Evolutionary conservation across 2,797 vertebrate species (phyloP).

Genomic region (Sebastes melanostomus): DNA sequence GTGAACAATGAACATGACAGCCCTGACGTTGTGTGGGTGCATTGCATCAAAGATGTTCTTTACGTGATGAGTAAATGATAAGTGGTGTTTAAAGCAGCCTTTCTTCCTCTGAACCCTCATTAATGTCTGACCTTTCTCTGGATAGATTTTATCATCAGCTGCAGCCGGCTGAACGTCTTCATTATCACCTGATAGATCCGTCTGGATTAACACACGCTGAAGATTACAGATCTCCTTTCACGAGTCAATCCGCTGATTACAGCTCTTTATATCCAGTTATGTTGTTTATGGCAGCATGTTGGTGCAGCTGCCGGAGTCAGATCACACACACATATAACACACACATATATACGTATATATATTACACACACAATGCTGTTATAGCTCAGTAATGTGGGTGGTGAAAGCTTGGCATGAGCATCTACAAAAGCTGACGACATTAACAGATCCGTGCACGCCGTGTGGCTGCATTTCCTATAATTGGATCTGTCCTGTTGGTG

Average conservation of each 20-base stretch:
- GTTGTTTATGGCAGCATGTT: not conserved
- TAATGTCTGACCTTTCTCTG: not conserved
- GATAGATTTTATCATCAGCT: not conserved
- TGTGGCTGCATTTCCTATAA: not conserved
- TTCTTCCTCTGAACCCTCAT: not conserved
- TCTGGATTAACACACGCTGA: not conserved
- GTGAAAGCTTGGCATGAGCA: not conserved
- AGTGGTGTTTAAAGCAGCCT: not conserved
- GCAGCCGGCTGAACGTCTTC: not conserved
- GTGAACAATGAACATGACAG: too few species aligned
- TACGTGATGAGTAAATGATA: not conserved
- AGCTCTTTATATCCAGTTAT: not conserved
- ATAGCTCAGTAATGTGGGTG: not conserved
- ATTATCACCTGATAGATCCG: not conserved
- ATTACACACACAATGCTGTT: not conserved
- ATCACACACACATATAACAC: not conserved
- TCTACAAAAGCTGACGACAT: not conserved
- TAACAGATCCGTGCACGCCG: not conserved
- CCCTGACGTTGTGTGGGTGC: not conserved
- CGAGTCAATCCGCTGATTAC: not conserved
- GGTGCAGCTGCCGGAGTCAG: not conserved
- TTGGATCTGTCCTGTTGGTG: constrained; percentile 13
- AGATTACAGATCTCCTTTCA: not conserved
- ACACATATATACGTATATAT: not conserved
- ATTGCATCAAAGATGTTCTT: not conserved